phyloP scores from a whole-genome alignment of 2,888 invertebrate genomes.

The Eupithecia vulgata region DNA sequence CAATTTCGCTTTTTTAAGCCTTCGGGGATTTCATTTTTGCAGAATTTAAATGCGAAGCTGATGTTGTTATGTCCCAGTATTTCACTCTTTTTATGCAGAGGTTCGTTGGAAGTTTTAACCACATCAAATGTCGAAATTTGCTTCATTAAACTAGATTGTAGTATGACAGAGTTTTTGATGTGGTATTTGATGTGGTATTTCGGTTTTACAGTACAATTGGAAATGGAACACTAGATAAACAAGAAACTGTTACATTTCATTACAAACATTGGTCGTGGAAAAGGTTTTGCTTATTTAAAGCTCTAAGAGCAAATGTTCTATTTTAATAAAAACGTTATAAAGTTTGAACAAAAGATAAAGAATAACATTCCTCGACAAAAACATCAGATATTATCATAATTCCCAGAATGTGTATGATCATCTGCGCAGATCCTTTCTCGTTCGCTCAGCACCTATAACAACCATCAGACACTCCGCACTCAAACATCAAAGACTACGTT shows the following conservation, averaged over 20 bases:
- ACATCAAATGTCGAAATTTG: neutral
- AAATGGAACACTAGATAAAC: neutral
- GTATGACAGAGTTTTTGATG: neutral
- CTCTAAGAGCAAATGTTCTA: neutral
- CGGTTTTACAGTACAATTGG: neutral
- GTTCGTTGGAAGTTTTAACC: neutral
- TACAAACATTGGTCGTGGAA: neutral
- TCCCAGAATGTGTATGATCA: neutral
- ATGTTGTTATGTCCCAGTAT: neutral
- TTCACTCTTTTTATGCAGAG: neutral
- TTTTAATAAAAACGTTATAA: neutral
- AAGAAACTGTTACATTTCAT: neutral
- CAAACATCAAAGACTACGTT: slow-evolving; percentile 31
- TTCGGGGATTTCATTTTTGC: neutral
- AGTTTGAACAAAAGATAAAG: neutral
- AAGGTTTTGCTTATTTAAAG: neutral
- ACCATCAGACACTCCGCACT: slow-evolving; percentile 20
- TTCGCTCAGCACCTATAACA: slow-evolving; percentile 19
- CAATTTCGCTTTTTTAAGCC: neutral
- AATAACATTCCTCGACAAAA: neutral
- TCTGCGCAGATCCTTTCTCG: neutral
- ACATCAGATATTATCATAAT: neutral
- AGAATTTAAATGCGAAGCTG: neutral
- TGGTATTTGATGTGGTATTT: neutral
- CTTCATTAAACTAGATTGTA: neutral